Conservation (phyloP, 1,140 invertebrate species). For the Drosophila kikkawai region DNA sequence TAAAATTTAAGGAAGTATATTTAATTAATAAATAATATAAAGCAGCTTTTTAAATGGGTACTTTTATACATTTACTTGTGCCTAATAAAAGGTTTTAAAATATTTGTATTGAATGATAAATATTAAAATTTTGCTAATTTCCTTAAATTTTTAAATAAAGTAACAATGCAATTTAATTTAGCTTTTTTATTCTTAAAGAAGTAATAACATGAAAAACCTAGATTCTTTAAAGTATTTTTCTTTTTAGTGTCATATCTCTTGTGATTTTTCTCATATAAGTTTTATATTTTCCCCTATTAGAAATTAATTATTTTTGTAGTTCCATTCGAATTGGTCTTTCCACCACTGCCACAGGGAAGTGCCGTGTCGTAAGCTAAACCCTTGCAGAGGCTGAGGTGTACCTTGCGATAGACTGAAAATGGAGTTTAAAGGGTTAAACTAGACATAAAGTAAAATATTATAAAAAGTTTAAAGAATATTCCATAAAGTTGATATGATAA, state of each 20-base stretch:
- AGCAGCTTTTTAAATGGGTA: too few species aligned
- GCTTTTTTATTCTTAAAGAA: not conserved
- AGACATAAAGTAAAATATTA: not conserved
- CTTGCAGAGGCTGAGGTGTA: conserved; percentile 12
- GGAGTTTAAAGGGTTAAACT: not conserved
- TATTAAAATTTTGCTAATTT: not conserved
- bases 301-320: not conserved
- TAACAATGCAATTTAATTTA: not conserved
- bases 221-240: not conserved
- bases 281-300: not conserved
- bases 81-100: too few species aligned
- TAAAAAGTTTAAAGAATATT: not conserved
- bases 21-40: too few species aligned
- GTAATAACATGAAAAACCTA: not conserved
- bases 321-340: not conserved
- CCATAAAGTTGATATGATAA: not conserved
- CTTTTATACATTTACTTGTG: not conserved
- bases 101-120: not conserved
- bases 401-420: conserved; percentile 35
- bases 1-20: too few species aligned
- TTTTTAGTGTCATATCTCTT: not conserved
- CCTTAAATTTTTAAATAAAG: too few species aligned
- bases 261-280: not conserved
- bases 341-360: conserved; percentile 30
- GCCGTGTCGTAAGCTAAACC: conserved; percentile 15